A percentile compares a stretch with the other conserved stretches of the same genome.
Conservation (phyloP, 2,888 invertebrate genomes). For the Ischnus inquisitorius region DNA sequence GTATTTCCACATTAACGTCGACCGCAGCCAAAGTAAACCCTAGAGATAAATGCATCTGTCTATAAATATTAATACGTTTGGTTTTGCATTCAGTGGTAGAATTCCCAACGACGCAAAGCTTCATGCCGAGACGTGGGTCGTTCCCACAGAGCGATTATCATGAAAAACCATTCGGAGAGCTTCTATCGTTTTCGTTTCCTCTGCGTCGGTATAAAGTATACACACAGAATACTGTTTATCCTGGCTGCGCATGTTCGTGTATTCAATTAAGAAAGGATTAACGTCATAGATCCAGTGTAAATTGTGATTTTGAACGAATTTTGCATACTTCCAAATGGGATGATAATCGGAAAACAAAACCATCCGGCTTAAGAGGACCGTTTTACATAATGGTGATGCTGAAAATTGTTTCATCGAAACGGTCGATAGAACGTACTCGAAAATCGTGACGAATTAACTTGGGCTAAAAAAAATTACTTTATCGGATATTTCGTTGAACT, state of each 20-base stretch:
- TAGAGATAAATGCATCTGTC: constrained; percentile 15
- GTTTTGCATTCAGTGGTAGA: constrained; percentile 13
- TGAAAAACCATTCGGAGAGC: constrained; percentile 30
- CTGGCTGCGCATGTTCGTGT: constrained; percentile 10
- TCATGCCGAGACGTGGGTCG: background rate
- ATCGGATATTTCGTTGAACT: too few species aligned
- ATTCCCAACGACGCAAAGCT: background rate
- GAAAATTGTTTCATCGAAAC: too few species aligned
- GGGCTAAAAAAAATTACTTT: too few species aligned
- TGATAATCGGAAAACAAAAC: too few species aligned
- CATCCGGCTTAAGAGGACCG: too few species aligned
- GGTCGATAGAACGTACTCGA: too few species aligned
- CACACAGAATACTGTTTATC: background rate
- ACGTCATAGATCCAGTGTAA: too few species aligned
- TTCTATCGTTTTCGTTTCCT: constrained; percentile 18
- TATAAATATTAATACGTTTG: constrained; percentile 42
- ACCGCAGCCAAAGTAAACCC: constrained; percentile 14
- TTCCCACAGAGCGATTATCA: constrained; percentile 15
- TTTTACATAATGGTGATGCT: too few species aligned
- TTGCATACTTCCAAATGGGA: too few species aligned
- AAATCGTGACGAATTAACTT: too few species aligned
- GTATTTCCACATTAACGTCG: constrained; percentile 35
- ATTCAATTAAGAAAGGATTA: too few species aligned
- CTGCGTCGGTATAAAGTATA: background rate
- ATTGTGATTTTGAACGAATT: too few species aligned